These are phyloP conservation scores for Sitta europaea DNA, from an alignment of 2,113 vertebrate species.

Conservation along the genomic window DNA sequence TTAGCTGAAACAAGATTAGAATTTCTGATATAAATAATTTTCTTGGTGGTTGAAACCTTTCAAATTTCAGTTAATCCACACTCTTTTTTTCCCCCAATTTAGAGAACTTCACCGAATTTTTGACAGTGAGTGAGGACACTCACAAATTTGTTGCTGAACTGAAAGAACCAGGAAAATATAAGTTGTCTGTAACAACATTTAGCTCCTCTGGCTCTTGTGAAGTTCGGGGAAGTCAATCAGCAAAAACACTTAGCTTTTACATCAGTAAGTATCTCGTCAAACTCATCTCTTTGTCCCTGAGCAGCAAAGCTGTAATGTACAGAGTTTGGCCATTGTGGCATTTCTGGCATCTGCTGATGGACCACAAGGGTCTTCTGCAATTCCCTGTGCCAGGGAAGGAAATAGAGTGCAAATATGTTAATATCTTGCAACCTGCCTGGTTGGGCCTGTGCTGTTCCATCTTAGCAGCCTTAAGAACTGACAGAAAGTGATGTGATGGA, in stretches of 20 bases:
- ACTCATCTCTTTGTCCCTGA: background rate
- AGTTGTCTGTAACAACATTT: conserved; percentile 81
- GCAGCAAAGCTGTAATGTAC: background rate
- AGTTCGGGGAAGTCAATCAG: conserved; percentile 79
- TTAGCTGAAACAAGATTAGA: background rate
- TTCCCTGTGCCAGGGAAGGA: background rate
- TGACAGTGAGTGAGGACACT: conserved; percentile 86
- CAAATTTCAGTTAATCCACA: background rate
- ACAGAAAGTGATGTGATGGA: background rate
- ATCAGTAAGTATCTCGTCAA: conserved; percentile 80
- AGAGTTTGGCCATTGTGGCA: background rate
- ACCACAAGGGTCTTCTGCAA: background rate
- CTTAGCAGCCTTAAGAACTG: background rate
- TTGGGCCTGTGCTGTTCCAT: rapidly evolving
- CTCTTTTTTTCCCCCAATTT: background rate
- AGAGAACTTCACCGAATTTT: conserved; percentile 85
- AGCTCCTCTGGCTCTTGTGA: conserved; percentile 88
- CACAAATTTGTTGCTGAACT: conserved; percentile 87
- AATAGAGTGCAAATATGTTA: background rate
- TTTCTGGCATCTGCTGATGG: background rate
- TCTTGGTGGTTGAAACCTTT: background rate
- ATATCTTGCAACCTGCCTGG: background rate
- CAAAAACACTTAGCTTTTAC: conserved; percentile 87
- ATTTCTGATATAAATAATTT: background rate
- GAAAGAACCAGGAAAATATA: conserved; percentile 87